Base-by-base conservation (phyloP, 2,113 vertebrate genomes). In the Calyptommatus sinebrachiatus region DNA sequence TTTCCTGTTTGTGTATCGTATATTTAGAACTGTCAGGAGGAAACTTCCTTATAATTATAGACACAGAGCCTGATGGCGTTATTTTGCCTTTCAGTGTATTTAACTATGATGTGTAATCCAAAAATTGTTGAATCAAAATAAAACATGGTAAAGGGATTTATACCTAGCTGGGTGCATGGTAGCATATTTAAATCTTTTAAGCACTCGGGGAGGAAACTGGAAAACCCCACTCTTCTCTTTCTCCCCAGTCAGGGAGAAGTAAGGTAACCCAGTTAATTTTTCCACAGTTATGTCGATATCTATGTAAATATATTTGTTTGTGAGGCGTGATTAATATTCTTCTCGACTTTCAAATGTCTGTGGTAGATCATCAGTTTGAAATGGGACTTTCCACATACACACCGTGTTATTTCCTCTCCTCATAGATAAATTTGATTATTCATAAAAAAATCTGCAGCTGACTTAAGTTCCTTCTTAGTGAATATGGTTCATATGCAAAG, bases 1-100 rank as follows among this genome's bases (percentile, higher is more conserved):
- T 61, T 81, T 85, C 79, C 75, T 81, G 83, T 74, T 81, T 68
- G 45, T 70, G 10, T 62, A 63, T 63, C 20, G 35, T 41, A 5
- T 28, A 61, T 73, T 63, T 63, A 16, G 28, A 73, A 67, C n/a
- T 22, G 2, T 14, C 50, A 41, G 53, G 18, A 78, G 29, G n/a
- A 28, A 45, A 68, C 22, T 20, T 6, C 22, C 22, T 61, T 26
- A 26, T 81, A 29, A 60, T 75, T n/a, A 61, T 75, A 74, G 21
- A 12, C 22, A 28, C 18, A 61, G 66, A 35, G 9, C n/a, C 35
- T 48, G 68, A 12, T 57, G 24, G 73, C 28, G 35, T 29, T 6
- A 22, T 24, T 50, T 48, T 66, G n/a, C n/a, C 48, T 46, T 63
- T 72, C 29, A 31, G 53, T 35, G 2, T 12, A 10, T 69, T 46